Base-by-base conservation (phyloP, 1,140 invertebrate genomes). In the Nasonia longicornis region DNA sequence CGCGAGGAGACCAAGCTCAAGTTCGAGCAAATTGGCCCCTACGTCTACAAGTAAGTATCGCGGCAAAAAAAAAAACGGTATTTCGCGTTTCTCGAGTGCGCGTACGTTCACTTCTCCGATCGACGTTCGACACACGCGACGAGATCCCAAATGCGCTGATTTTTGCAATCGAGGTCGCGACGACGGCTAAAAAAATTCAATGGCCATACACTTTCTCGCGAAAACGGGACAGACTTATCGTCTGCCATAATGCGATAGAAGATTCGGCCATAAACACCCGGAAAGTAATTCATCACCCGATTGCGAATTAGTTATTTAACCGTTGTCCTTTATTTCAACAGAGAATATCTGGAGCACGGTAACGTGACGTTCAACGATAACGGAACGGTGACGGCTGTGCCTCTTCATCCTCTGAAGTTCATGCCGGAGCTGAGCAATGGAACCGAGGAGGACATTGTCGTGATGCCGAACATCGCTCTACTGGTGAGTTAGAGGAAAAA, bases 401-500 rank as follows among this genome's bases (percentile, higher is more conserved):
- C 95, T 1, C 86, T 88, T 3, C 95, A 96, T 90, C 95, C 95
- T 0, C 86, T 96, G 8, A 89, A 91, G 14, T 96, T 94, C 91
- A 91, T 95, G 11, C 93, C 94, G 8, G 93, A 96, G 82, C 85
- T 95, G 69, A 96, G 95, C 20, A 92, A 92, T 48, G 95, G 94
- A 0, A 89, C 93, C 48, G 92, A 92, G 71, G 95, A 97, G 85
- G 97, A 98, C 86, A 88, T 94, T 0, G 89, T 98, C 10, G 92
- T 94, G 10, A 92, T 98, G 83, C 94, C 97, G 0, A 97, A 98
- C 86, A 96, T 98, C 81, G 96, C 97, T 10, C 92, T 98, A 85
- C 87, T 98, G 93, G 97, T 98, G 89, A 95, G 94, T 93, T 64
- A 26, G 1, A 0, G 2, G 38, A 42, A 42, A 42, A 42, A 10